phyloP scores from a whole-genome alignment of 2,888 invertebrate species.

The Uropetala carovei region DNA sequence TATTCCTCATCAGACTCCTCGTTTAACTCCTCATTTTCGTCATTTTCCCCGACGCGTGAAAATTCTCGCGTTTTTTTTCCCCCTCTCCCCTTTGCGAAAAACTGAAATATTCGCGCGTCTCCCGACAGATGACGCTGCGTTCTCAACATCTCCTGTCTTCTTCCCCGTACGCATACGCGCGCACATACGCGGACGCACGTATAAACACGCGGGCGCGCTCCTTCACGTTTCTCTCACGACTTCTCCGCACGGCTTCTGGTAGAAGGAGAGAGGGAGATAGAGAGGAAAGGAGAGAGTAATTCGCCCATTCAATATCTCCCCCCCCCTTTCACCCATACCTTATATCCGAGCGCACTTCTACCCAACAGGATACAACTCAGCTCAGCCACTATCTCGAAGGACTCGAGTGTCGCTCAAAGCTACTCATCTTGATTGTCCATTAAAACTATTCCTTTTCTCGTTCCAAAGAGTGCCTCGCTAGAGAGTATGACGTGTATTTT shows the following conservation, averaged over 20 bases:
- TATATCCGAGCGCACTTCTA: too few relatives aligned
- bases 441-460: not conserved
- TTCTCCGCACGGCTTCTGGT: not conserved
- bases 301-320: not conserved
- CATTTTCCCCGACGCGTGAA: not conserved
- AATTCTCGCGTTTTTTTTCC: not conserved
- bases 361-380: not conserved
- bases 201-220: too few relatives aligned
- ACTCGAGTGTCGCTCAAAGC: too few relatives aligned
- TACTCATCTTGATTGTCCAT: not conserved
- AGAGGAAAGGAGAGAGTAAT: not conserved
- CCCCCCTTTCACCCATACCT: not conserved
- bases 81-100: not conserved
- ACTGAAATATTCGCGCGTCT: constrained; percentile 5
- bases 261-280: too few relatives aligned
- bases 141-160: not conserved
- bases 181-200: too few relatives aligned
- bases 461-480: not conserved
- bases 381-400: not conserved
- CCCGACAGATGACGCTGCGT: not conserved
- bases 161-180: too few relatives aligned
- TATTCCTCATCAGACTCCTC: constrained; percentile 25
- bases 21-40: not conserved
- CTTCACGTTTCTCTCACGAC: not conserved
- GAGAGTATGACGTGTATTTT: not conserved